Evolutionary conservation across 2,888 invertebrate genomes (phyloP).

Genomic region (Hecatera dysodea): DNA sequence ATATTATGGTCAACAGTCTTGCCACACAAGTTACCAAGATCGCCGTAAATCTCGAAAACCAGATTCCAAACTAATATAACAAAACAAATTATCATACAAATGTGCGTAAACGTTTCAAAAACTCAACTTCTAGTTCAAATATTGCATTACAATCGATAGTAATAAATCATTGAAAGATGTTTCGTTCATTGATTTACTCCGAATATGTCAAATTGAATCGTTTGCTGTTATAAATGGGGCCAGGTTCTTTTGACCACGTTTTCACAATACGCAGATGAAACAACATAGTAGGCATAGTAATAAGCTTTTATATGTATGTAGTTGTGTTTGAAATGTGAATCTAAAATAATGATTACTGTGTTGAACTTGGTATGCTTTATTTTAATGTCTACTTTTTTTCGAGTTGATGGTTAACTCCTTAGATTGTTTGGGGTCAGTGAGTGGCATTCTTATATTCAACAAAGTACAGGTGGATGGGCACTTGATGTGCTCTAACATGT

Average conservation of each 20-base stretch:
- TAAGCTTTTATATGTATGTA: conserved; percentile 31
- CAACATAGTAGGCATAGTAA: background rate
- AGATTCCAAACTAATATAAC: conserved; percentile 28
- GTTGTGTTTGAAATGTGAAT: conserved; percentile 12
- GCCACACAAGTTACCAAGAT: conserved; percentile 11
- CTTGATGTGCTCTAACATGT: no score
- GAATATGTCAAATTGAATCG: conserved; percentile 58
- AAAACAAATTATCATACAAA: conserved; percentile 59
- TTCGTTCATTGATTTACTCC: conserved; percentile 49
- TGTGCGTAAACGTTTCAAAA: conserved; percentile 34
- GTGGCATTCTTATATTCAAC: no score
- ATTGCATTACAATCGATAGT: conserved; percentile 43
- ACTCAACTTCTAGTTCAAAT: conserved; percentile 7
- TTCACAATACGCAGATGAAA: conserved; percentile 44
- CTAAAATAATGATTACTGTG: background rate
- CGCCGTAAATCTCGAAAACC: conserved; percentile 5
- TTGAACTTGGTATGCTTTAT: conserved; percentile 21
- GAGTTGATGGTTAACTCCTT: no score
- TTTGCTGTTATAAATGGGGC: conserved; percentile 37
- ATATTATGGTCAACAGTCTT: conserved; percentile 2
- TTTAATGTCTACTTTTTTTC: background rate
- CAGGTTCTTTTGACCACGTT: conserved; percentile 52
- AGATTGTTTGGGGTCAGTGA: no score
- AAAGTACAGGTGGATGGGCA: no score
- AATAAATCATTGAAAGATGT: conserved; percentile 52